Base-by-base conservation (phyloP, 64 coral and sea anemone species). In the Montipora efflorescens region DNA sequence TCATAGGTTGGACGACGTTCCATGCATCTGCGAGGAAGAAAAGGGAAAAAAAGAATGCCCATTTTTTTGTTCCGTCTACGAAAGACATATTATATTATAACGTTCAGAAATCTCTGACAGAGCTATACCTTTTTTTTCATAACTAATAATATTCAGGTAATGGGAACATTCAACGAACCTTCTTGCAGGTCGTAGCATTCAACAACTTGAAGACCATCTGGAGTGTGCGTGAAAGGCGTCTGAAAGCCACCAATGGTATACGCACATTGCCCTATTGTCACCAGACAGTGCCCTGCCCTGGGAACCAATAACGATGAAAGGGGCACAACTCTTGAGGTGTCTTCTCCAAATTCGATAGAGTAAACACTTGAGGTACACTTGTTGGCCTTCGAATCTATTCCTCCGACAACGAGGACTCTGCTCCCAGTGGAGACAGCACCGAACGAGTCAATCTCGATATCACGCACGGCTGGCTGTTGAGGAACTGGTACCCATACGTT, bases 171-270 rank as follows among this genome's bases (percentile, higher is more conserved):
- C 14, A 28, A 22, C 47, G 55, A 68, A 93, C 91, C 91, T 87
- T 23, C 48, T 10, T 18, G 18, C 53, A 48, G 51, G 36, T 87
- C 66, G 46, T 93, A 87, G 46, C 83, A 51, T 47, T 93, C 73
- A 12, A 87, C 91, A 46, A 53, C 48, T 22, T 47, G 25, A 47
- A 79, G 76, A 1, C 74, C 91, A 10, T 87, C n/a, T 14, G 82
- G 59, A 0, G 4, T 28, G 69, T 46, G 10, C 19, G 66, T 20
- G 45, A 47, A 46, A 50, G 74, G 72, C 18, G 23, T 75, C 59
- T 76, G 14, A 75, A 85, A 93, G 62, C 91, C 91, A 74, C 83
- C 91, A 78, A 93, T 87, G 15, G 85, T 83, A 85, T 52, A 93
- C 82, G 78, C 74, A 23, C 50, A n/a, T 15, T 47, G 7, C n/a